These are phyloP conservation scores for Ctena decussata DNA, from an alignment of 2,888 invertebrate genomes.

Conservation along the genomic window DNA sequence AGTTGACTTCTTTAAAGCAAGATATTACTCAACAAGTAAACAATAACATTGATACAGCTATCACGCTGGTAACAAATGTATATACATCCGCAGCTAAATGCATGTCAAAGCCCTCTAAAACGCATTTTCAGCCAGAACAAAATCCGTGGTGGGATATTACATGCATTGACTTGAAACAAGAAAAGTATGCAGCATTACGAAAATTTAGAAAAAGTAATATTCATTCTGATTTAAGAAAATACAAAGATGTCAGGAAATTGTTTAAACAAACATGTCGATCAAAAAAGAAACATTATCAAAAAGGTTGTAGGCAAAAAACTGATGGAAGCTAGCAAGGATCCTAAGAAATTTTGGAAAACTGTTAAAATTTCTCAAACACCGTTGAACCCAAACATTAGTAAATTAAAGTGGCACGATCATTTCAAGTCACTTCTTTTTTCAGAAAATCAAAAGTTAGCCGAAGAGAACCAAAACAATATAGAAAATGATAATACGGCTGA, in stretches of 20 bases:
- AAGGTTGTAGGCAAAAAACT: too few relatives aligned
- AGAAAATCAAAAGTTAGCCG: too few relatives aligned
- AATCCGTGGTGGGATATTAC: not conserved
- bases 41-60: not conserved
- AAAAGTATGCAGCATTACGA: conserved; percentile 1
- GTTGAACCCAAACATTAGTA: too few relatives aligned
- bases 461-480: too few relatives aligned
- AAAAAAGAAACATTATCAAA: too few relatives aligned
- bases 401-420: too few relatives aligned
- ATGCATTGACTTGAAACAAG: conserved; percentile 4
- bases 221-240: not conserved
- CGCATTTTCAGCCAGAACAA: not conserved
- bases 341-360: too few relatives aligned
- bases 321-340: too few relatives aligned
- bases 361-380: too few relatives aligned
- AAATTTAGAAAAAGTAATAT: conserved; percentile 7
- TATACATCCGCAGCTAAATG: not conserved
- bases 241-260: conserved; percentile 8
- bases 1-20: not conserved
- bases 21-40: not conserved
- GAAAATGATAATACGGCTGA: too few relatives aligned
- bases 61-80: not conserved
- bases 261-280: too few relatives aligned
- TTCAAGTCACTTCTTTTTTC: too few relatives aligned
- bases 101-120: not conserved